Evolutionary conservation across 92 coral and sea anemone species (phyloP).

Genomic region (Bergia sp.): DNA sequence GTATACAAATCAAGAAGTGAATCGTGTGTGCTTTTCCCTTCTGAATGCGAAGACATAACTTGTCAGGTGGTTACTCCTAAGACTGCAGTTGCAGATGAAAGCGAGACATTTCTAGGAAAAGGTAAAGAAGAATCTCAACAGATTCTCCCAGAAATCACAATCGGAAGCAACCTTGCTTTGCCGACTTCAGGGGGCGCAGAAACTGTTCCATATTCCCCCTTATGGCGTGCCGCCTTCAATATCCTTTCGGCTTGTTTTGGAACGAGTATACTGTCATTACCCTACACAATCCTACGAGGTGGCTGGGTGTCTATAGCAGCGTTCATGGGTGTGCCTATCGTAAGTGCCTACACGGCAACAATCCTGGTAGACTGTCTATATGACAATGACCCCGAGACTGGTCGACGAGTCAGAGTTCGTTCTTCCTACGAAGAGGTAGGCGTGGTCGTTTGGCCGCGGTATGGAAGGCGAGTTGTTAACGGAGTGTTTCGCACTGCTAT

Average conservation of each 20-base stretch:
- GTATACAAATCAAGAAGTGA: not conserved
- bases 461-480: conserved; percentile 17
- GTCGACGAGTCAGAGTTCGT: conserved; percentile 26
- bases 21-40: not conserved
- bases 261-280: conserved; percentile 20
- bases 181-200: not conserved
- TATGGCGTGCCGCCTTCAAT: conserved; percentile 32
- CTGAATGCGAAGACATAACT: not conserved
- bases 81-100: not conserved
- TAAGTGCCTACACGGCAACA: conserved; percentile 9
- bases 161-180: not conserved
- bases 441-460: conserved; percentile 20
- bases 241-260: conserved; percentile 10
- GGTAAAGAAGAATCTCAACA: not conserved
- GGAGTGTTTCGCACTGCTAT: not conserved
- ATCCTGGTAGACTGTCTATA: conserved; percentile 30
- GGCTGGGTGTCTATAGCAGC: conserved; percentile 17
- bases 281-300: conserved; percentile 24
- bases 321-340: conserved; percentile 8
- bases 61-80: not conserved
- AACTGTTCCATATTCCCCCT: not conserved
- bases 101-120: not conserved
- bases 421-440: conserved; percentile 20
- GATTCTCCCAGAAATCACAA: not conserved
- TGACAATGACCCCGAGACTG: conserved; percentile 4